These are phyloP conservation scores for Myiotriccus ornatus DNA, from an alignment of 2,797 vertebrate genomes.

Conservation along the genomic window DNA sequence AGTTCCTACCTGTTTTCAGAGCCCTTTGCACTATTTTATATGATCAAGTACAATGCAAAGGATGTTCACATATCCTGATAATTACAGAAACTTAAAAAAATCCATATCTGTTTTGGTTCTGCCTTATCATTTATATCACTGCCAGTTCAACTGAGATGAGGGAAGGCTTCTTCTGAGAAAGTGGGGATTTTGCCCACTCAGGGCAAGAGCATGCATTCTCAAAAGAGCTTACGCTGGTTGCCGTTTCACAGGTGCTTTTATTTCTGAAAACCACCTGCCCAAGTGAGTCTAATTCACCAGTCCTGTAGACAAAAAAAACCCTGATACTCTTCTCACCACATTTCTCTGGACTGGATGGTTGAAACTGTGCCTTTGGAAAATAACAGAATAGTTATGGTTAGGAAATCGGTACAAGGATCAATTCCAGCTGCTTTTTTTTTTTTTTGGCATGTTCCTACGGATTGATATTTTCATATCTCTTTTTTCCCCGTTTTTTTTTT, in stretches of 20 bases:
- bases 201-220: background rate
- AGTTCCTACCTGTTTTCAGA: background rate
- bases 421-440: background rate
- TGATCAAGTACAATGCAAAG: background rate
- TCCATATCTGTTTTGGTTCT: background rate
- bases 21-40: background rate
- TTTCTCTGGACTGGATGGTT: background rate
- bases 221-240: background rate
- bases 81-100: background rate
- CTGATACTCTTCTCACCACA: background rate
- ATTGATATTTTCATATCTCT: fast-evolving
- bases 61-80: background rate
- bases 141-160: background rate
- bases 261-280: background rate
- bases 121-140: background rate
- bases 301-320: background rate
- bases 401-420: background rate
- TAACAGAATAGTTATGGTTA: background rate
- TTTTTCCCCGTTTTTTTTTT: fast-evolving
- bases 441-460: background rate
- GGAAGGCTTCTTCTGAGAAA: background rate
- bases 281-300: background rate
- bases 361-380: background rate
- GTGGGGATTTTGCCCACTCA: background rate
- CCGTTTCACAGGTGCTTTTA: background rate